A percentile compares a stretch with the other conserved stretches of the same genome.
phyloP scores from a whole-genome alignment of 2,797 vertebrate species.

The Acomys russatus region DNA sequence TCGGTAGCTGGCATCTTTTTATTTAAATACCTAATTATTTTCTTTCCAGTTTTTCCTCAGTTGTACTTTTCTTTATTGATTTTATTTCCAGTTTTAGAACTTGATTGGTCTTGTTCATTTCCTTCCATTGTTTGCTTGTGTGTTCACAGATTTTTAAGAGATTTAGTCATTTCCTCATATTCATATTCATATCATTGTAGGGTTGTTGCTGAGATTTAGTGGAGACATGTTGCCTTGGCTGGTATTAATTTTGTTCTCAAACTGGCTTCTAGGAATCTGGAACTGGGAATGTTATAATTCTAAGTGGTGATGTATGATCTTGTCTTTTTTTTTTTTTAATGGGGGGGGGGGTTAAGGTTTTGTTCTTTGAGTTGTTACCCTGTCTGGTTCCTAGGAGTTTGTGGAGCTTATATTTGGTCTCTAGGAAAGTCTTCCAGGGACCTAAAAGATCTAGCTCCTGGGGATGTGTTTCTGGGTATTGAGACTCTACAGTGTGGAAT shows the following conservation, averaged over 20 bases:
- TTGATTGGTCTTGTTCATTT: too few species aligned
- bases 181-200: background rate
- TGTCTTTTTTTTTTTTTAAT: background rate
- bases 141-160: too few species aligned
- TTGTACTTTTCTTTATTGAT: too few species aligned
- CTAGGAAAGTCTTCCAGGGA: background rate
- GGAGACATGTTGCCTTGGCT: background rate
- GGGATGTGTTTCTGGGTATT: background rate
- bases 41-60: too few species aligned
- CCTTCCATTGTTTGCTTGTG: too few species aligned
- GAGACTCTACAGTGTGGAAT: background rate
- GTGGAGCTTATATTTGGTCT: background rate
- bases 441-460: too few species aligned
- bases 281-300: background rate
- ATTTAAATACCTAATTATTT: too few species aligned
- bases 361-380: background rate
- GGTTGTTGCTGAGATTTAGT: background rate
- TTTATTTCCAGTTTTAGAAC: too few species aligned
- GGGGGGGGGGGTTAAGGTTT: background rate
- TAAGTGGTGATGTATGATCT: background rate
- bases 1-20: too few species aligned
- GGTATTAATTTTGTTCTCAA: background rate
- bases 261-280: background rate
- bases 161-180: too few species aligned
- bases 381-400: too few species aligned